Evolutionary conservation across 1,140 invertebrate species (phyloP).

Genomic region (Wasmannia auropunctata): DNA sequence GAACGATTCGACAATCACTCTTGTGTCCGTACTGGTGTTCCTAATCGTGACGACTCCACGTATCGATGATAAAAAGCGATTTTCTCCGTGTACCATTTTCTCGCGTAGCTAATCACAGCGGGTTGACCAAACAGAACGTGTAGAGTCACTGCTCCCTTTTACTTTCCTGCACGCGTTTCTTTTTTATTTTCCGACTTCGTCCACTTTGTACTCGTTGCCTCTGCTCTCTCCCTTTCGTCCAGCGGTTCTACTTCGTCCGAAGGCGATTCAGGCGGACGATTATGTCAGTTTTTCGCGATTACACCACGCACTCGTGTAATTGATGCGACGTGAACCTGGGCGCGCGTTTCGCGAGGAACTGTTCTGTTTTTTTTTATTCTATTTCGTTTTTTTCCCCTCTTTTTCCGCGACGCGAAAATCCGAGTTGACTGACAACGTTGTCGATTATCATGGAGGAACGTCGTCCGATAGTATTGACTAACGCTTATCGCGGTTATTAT

Average conservation of each 20-base stretch:
- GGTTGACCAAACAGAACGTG: not conserved
- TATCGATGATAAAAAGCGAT: not conserved
- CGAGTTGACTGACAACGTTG: not conserved
- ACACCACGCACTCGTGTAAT: not conserved
- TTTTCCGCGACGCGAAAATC: not conserved
- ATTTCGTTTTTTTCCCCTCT: no score
- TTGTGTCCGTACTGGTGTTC: not conserved
- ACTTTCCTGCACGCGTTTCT: no score
- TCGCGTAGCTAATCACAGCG: conserved; percentile 9
- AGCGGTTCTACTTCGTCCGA: not conserved
- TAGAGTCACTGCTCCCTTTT: not conserved
- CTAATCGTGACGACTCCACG: not conserved
- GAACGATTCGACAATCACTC: conserved; percentile 14
- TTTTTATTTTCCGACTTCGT: not conserved
- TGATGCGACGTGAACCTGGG: not conserved
- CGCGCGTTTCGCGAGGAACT: conserved; percentile 3
- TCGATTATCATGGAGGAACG: not conserved
- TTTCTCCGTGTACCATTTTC: not conserved
- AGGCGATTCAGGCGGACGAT: not conserved
- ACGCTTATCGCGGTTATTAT: not conserved
- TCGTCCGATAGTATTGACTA: not conserved
- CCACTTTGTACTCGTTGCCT: not conserved
- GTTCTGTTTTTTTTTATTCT: no score
- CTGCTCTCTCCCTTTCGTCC: conserved; percentile 7
- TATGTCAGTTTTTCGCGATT: not conserved